Conservation (phyloP, 1,140 invertebrate genomes). For the Apocrypta bakeri region DNA sequence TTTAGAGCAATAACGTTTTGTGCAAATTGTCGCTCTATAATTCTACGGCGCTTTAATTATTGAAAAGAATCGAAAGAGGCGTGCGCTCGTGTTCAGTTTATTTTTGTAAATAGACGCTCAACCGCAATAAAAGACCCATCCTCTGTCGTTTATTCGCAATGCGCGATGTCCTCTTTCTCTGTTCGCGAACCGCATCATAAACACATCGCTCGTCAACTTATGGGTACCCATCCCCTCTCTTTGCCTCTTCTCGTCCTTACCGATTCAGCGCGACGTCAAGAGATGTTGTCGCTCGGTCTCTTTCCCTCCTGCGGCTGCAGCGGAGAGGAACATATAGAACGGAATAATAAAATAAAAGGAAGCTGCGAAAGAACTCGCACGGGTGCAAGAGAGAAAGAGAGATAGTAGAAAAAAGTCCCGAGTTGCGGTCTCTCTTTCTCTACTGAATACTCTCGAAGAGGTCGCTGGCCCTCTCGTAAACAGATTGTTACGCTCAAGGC, state of each 20-base stretch:
- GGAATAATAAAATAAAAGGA: conserved; percentile 11
- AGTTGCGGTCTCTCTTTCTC: conserved; percentile 41
- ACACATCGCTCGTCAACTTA: conserved; percentile 41
- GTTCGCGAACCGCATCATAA: conserved; percentile 29
- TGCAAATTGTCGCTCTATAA: too few species aligned
- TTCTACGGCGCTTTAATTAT: too few species aligned
- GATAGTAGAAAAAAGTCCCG: not conserved
- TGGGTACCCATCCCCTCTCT: not conserved
- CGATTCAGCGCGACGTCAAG: not conserved
- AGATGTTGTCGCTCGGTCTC: conserved; percentile 1
- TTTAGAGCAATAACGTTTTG: too few species aligned
- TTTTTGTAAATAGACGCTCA: not conserved
- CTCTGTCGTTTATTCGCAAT: not conserved
- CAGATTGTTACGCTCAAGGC: conserved; percentile 71
- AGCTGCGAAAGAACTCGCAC: not conserved
- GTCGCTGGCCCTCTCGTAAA: conserved; percentile 69
- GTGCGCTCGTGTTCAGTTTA: not conserved
- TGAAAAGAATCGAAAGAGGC: not conserved
- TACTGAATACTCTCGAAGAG: conserved; percentile 43
- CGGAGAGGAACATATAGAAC: not conserved
- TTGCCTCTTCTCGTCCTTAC: not conserved
- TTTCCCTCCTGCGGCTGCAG: not conserved
- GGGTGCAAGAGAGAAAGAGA: not conserved
- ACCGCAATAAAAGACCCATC: not conserved
- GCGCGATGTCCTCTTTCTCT: conserved; percentile 1